These are phyloP conservation scores for Heliconius ismenius DNA, from an alignment of 2,888 invertebrate genomes.

Conservation along the genomic window DNA sequence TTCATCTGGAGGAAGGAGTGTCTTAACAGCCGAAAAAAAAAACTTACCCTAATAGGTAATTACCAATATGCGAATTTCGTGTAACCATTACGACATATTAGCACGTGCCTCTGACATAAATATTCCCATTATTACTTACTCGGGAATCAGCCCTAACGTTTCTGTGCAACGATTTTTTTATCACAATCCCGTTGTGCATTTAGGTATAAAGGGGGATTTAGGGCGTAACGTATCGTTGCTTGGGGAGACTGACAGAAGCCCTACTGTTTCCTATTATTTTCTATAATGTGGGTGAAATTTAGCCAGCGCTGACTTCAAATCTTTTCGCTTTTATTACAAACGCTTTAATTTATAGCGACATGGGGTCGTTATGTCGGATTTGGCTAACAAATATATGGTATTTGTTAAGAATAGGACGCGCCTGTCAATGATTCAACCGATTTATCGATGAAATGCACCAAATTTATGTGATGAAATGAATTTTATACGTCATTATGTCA, in stretches of 20 bases:
- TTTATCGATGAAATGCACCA: conserved; percentile 73
- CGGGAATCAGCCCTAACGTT: conserved; percentile 57
- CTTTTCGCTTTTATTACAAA: conserved; percentile 71
- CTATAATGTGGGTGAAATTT: conserved; percentile 80
- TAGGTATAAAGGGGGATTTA: conserved; percentile 72
- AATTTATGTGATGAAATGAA: conserved; percentile 56
- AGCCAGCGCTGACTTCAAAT: conserved; percentile 74
- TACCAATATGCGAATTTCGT: conserved; percentile 76
- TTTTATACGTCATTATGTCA: conserved; percentile 53
- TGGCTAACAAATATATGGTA: conserved; percentile 81
- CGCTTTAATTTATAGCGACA: conserved; percentile 58
- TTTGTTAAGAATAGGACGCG: conserved; percentile 76
- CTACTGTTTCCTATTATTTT: conserved; percentile 80
- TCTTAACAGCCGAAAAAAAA: conserved; percentile 15
- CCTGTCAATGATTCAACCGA: conserved; percentile 77
- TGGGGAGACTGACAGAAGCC: conserved; percentile 69
- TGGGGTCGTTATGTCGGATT: conserved; percentile 75
- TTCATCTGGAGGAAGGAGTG: no score
- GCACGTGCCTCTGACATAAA: conserved; percentile 79
- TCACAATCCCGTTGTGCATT: conserved; percentile 76
- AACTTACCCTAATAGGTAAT: conserved; percentile 55
- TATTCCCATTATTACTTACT: conserved; percentile 76
- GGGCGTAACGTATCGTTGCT: conserved; percentile 74
- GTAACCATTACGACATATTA: conserved; percentile 71
- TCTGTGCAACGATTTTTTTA: conserved; percentile 63